Evolutionary conservation across 2,888 invertebrate genomes (phyloP).

Genomic region (Eudemis profundana): DNA sequence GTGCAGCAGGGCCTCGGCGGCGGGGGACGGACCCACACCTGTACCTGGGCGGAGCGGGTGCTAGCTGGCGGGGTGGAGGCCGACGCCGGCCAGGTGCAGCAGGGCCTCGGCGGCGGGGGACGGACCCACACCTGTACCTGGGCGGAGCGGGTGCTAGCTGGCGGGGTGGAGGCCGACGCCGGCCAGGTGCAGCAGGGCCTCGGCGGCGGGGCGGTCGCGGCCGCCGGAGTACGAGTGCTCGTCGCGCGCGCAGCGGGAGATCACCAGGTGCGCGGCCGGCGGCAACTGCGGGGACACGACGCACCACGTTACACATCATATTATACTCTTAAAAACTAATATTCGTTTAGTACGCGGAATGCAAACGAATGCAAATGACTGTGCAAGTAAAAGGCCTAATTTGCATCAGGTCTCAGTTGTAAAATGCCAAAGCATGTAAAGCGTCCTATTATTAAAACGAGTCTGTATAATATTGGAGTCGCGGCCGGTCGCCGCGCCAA

Average conservation of each 20-base stretch:
- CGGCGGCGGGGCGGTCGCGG: constrained; percentile 78
- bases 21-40: neutral
- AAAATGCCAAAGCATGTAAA: too few relatives aligned
- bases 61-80: neutral
- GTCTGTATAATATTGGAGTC: too few relatives aligned
- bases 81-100: neutral
- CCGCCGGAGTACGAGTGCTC: constrained; percentile 96
- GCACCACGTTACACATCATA: neutral
- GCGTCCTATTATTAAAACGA: too few relatives aligned
- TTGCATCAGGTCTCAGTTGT: too few relatives aligned
- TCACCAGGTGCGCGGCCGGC: constrained; percentile 86
- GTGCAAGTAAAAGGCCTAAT: too few relatives aligned
- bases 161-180: constrained; percentile 64
- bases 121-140: too few relatives aligned
- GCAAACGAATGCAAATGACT: too few relatives aligned
- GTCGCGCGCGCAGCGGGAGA: constrained; percentile 95
- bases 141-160: constrained; percentile 42
- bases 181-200: constrained; percentile 80
- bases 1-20: neutral
- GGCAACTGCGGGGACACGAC: constrained; percentile 65
- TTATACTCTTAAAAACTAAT: too few relatives aligned
- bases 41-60: neutral
- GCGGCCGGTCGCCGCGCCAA: too few relatives aligned
- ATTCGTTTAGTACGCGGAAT: too few relatives aligned
- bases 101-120: too few relatives aligned